Evolutionary conservation across 2,888 invertebrate genomes (phyloP), one percentile per base, ranked within the genome.

Genomic region (Caenorhabditis sp.): DNA sequence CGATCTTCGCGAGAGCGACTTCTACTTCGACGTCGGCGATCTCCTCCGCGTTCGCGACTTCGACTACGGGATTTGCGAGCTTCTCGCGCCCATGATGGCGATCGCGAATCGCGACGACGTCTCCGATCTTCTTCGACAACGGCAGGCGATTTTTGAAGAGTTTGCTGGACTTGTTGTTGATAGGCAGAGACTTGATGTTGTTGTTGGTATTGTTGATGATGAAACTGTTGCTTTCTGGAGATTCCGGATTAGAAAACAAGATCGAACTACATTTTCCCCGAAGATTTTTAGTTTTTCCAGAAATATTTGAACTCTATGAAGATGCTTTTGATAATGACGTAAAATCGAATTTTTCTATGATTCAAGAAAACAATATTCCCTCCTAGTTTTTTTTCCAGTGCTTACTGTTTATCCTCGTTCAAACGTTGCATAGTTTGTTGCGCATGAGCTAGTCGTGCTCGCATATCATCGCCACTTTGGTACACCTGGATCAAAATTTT

Each of bases 21-120:
- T 14, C 52, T 8, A 38, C 31, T 62, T 4, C 66, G 26, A 31
- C 63, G 58, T n/a, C 69, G 43, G 23, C 59, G 56, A 58, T 59
- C 23, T n/a, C 26, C 10, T 43, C 49, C 26, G 63, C 63, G 52
- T 49, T 63, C 70, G 26, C 74, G 53, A 38, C 70, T 70, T 43
- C 71, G 38, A 59, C 77, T 74, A 25, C 71, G 67, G 20, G 70
- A 69, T 21, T 66, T 61, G 26, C 73, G 63, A 10, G 69, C 63
- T 1, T 69, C 69, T 17, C 69, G 65, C 1, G 70, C 62, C 70
- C 70, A 66, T 7, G 66, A 63, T 17, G 70, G 70, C 2, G 70
- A 70, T 21, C 70, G 66, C 21, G 67, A 67, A 12, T 43, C 43
- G 17, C 63, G 60, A 56, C 43, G 59, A 17, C 31, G 31, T 5